phyloP scores from a whole-genome alignment of 2,797 vertebrate species.

The Oreonectes daqikongensis region DNA sequence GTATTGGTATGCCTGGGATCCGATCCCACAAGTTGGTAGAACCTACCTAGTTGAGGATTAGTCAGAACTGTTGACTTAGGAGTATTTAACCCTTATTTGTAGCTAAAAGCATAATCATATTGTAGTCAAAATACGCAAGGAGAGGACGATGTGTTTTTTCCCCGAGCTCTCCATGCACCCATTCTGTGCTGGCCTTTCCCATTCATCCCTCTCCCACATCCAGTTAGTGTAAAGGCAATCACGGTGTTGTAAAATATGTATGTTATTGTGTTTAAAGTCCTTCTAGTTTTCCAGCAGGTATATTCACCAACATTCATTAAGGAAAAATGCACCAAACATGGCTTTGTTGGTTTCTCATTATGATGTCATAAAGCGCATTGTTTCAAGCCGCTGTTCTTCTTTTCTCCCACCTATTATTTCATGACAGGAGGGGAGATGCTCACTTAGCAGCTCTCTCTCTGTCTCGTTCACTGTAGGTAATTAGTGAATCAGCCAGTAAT shows the following conservation, averaged over 20 bases:
- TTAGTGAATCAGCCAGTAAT: constrained; percentile 81
- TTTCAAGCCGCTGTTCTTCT: constrained; percentile 29
- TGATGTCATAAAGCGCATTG: constrained; percentile 36
- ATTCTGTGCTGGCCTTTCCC: too few species aligned
- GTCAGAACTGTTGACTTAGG: not conserved
- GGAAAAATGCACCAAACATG: constrained; percentile 6
- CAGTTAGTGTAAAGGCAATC: not conserved
- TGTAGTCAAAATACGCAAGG: too few species aligned
- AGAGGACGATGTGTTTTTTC: too few species aligned
- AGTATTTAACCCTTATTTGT: not conserved
- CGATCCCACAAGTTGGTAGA: too few species aligned
- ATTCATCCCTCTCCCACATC: too few species aligned
- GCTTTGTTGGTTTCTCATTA: constrained; percentile 41
- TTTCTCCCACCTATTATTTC: constrained; percentile 35
- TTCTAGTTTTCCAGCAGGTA: constrained; percentile 18
- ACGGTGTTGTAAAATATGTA: not conserved
- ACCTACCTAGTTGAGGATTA: not conserved
- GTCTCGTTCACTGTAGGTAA: constrained; percentile 61
- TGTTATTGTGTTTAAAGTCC: not conserved
- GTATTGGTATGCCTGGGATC: too few species aligned
- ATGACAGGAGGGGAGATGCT: constrained; percentile 49
- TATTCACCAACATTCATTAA: not conserved
- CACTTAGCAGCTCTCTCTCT: constrained; percentile 47
- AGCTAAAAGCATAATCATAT: not conserved
- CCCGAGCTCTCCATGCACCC: too few species aligned